phyloP scores from a whole-genome alignment of 2,888 invertebrate species.

The Agrilus mali region DNA sequence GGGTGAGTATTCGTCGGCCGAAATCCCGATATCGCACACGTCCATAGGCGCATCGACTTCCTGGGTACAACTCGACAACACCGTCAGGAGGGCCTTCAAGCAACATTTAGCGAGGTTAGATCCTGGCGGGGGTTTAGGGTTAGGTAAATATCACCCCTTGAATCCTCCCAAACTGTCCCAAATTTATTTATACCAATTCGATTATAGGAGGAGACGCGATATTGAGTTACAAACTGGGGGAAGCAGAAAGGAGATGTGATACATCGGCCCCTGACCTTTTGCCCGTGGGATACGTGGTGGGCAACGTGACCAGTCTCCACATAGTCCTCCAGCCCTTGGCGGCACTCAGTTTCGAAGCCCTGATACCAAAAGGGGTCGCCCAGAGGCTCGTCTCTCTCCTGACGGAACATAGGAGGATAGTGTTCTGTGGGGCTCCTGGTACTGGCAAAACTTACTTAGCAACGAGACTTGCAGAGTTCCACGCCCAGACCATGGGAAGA shows the following conservation, averaged over 20 bases:
- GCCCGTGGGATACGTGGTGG: constrained; percentile 88
- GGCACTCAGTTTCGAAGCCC: constrained; percentile 84
- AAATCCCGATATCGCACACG: constrained; percentile 76
- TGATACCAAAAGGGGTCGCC: constrained; percentile 92
- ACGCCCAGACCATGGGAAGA: constrained; percentile 69
- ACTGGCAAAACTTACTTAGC: constrained; percentile 96
- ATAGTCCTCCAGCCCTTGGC: constrained; percentile 82
- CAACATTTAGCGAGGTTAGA: constrained; percentile 89
- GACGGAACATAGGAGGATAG: constrained; percentile 84
- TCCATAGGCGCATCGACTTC: constrained; percentile 86
- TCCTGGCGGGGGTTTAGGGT: constrained; percentile 77
- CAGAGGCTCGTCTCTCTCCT: constrained; percentile 70
- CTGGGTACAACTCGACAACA: constrained; percentile 89
- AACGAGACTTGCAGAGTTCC: constrained; percentile 86
- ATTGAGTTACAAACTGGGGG: constrained; percentile 86
- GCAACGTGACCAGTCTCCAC: constrained; percentile 72
- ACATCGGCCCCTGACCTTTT: constrained; percentile 76
- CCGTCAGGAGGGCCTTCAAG: constrained; percentile 84
- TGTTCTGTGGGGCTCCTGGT: constrained; percentile 90
- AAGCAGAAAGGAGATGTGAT: constrained; percentile 69
- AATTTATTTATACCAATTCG: too few species aligned
- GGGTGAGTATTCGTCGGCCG: constrained; percentile 36
- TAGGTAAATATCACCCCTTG: constrained; percentile 28
- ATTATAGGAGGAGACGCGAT: constrained; percentile 62
- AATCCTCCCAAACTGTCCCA: too few species aligned